Conservation (phyloP, 2,888 invertebrate species). For the Lottia scabra region DNA sequence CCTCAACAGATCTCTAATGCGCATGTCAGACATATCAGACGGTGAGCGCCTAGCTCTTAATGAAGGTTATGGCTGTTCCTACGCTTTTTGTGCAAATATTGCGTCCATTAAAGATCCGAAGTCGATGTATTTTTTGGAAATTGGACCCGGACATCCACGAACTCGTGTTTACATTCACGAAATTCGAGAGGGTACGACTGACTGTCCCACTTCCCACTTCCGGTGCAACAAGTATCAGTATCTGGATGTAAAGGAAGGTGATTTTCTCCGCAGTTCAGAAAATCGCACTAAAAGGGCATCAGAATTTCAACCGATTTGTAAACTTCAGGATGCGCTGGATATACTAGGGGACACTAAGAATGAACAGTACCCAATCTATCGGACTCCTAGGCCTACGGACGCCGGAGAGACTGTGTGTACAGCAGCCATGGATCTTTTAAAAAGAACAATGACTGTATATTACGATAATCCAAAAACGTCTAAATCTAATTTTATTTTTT, state of each 20-base stretch:
- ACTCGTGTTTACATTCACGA: not conserved
- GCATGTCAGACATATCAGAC: constrained; percentile 3
- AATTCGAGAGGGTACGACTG: not conserved
- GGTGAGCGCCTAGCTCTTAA: not conserved
- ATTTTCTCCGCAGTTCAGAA: not conserved
- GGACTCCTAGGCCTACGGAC: constrained; percentile 9
- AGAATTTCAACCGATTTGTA: not conserved
- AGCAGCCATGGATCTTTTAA: constrained; percentile 7
- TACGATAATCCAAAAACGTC: not conserved
- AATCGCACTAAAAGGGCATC: not conserved
- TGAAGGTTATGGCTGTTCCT: constrained; percentile 2
- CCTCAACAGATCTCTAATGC: constrained; percentile 11
- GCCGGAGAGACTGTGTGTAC: constrained; percentile 2
- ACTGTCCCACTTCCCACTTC: constrained; percentile 4
- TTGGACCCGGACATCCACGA: not conserved
- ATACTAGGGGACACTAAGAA: constrained; percentile 11
- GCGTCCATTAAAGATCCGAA: constrained; percentile 4
- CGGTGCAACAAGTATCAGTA: constrained; percentile 13
- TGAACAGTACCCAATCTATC: constrained; percentile 6
- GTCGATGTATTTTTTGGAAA: constrained; percentile 3
- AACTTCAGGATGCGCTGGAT: not conserved
- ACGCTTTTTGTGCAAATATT: constrained; percentile 3
- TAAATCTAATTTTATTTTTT: too few species aligned
- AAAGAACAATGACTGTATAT: constrained; percentile 11
- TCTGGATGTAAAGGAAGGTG: not conserved